Base-by-base conservation (phyloP, 2,888 invertebrate genomes). In the Pomacea canaliculata region DNA sequence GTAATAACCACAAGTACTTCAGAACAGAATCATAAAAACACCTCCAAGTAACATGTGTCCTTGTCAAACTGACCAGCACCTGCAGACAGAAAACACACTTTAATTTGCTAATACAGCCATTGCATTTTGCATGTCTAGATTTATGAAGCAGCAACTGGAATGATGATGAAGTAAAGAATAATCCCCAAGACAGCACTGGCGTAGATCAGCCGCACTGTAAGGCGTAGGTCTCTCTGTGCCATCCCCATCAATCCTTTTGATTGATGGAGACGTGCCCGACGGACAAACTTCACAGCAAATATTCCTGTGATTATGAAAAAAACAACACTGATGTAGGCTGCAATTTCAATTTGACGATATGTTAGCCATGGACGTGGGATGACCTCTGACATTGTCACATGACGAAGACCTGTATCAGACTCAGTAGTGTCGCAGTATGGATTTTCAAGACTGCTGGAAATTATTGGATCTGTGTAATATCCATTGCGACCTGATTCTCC, bases 361-460 rank as follows among this genome's bases (percentile, higher is more conserved):
- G 85, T 86, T 72, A 85, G 85, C 82, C 83, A 88, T 7, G 87
- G 87, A 65, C 83, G 72, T 2, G 88, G 88, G n/a, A 87, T 83
- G 19, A 88, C 80, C 70, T 88, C 87, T 10, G 84, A 83, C 23
- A 85, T 83, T 1, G 87, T 85, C 56, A 88, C 84, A 70, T 85
- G 83, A 1, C 85, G 83, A n/a, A 87, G 82, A 71, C 84, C 84
- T 76, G 84, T 84, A 16, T 84, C 81, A 9, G 85, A 86, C 71
- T 87, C 85, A 49, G 88, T 88, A 7, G 87, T 88, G 76, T 88
- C 88, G 60, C 83, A 81, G 79, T 87, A 88, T 0, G 88, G 88
- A 77, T 87, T 88, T 72, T 87, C 86, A 18, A 83, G 76, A 10
- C 82, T 84, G 78, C 85, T 85, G 46, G 83, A 83, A 62, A 87